These are phyloP conservation scores for Troilus luridus DNA, from an alignment of 2,888 invertebrate genomes.

Conservation along the genomic window DNA sequence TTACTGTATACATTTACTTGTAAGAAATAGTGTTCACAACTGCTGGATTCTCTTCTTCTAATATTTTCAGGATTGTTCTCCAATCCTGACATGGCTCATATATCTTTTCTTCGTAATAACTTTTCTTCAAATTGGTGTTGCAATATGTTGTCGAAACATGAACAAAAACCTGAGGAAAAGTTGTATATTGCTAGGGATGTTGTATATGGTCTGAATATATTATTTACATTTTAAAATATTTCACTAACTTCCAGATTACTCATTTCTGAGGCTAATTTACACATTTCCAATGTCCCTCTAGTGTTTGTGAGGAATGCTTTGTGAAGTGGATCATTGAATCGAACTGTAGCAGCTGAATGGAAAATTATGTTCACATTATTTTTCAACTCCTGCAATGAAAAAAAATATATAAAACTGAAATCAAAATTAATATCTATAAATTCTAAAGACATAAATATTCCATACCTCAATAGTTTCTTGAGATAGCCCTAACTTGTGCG, in stretches of 20 bases:
- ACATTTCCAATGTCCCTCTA: conserved; percentile 64
- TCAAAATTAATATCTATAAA: background rate
- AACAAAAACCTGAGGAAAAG: conserved; percentile 54
- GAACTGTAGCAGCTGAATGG: conserved; percentile 65
- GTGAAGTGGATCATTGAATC: conserved; percentile 65
- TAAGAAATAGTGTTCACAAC: conserved; percentile 58
- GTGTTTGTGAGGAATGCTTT: conserved; percentile 64
- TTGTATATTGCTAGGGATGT: background rate
- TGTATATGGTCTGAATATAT: background rate
- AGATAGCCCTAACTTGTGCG: conserved; percentile 63
- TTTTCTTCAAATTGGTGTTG: conserved; percentile 57
- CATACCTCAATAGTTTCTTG: conserved; percentile 61
- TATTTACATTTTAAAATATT: background rate
- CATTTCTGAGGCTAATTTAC: conserved; percentile 64
- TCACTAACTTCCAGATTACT: conserved; percentile 62
- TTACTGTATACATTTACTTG: conserved; percentile 49
- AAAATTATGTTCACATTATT: conserved; percentile 65
- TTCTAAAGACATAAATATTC: background rate
- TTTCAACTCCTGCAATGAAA: conserved; percentile 60
- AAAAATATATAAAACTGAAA: background rate
- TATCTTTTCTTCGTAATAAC: conserved; percentile 59
- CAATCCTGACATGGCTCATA: conserved; percentile 60
- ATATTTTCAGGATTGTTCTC: conserved; percentile 61
- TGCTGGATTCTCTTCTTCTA: conserved; percentile 62
- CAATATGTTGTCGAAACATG: conserved; percentile 63